phyloP scores from a whole-genome alignment of 2,113 vertebrate genomes.

The Bos taurus region DNA sequence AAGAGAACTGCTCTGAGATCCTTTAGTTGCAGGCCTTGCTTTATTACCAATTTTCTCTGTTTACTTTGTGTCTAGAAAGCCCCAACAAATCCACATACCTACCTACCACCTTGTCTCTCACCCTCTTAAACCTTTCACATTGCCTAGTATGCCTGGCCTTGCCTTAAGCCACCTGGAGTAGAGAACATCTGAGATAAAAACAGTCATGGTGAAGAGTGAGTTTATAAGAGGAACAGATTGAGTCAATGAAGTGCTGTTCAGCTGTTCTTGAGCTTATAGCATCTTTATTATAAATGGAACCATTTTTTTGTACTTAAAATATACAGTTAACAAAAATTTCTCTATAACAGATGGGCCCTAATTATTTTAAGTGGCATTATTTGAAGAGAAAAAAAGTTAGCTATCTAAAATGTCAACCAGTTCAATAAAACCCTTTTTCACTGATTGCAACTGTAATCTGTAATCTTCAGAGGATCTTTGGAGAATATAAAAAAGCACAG shows the following conservation, averaged over 20 bases:
- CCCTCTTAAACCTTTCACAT: neutral
- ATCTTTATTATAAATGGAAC: conserved; percentile 11
- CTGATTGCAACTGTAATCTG: neutral
- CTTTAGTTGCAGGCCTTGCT: neutral
- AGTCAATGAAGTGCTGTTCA: neutral
- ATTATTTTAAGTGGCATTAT: conserved; percentile 38
- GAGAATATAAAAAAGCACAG: neutral
- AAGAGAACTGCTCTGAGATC: neutral
- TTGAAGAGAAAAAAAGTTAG: conserved; percentile 8
- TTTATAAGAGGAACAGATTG: neutral
- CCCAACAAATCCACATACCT: neutral
- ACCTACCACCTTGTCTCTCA: neutral
- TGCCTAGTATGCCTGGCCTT: neutral
- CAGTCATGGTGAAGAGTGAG: neutral
- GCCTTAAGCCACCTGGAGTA: neutral
- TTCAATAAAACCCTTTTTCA: neutral
- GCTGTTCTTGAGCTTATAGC: neutral
- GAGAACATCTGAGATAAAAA: neutral
- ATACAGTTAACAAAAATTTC: neutral
- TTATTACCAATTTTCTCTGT: neutral
- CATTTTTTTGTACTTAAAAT: conserved; percentile 34
- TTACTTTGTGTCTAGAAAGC: neutral
- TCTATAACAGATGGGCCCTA: neutral
- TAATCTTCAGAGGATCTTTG: conserved; percentile 25
- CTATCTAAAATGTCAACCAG: neutral